Base-by-base conservation (phyloP, 2,888 invertebrate genomes). In the Cantharis nigra region DNA sequence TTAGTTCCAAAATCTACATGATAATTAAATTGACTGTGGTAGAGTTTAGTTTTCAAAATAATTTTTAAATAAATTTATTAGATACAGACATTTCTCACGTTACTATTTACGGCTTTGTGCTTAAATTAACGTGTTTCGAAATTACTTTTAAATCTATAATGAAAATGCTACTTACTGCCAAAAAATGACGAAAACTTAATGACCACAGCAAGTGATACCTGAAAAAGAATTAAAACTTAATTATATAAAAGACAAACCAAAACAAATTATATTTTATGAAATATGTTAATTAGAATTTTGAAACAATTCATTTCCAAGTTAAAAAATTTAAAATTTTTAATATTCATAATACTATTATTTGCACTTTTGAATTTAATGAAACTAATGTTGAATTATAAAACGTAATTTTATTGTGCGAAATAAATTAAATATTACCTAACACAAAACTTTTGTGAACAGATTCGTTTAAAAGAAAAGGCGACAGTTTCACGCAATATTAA, bases 401-500 rank as follows among this genome's bases (percentile, higher is more conserved):
- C 65, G 18, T 23, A 20, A 67, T 20, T 26, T 26, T 23, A 23
- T 67, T 67, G 65, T n/a, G n/a, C 23, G 9, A 20, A 23, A 67
- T 23, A 67, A 67, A 67, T 67, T 67, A 67, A 67, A 67, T 23
- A 49, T 49, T 49, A 26, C 65, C 23, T 67, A 10, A 67, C 65
- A 67, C 23, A 67, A 23, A 67, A 67, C 65, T 23, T 23, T 67
- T 67, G 65, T 23, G 65, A 67, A 26, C 65, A 67, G 65, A 70
- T 62, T 49, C 70, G 23, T 62, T 23, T 16, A 62, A 62, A 33
- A 70, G 62, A 70, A 70, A 70, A 23, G 9, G 62, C 62, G 33
- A 70, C 33, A 49, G 49, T 70, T 49, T 62, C 49, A 62, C 70
- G 62, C 70, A 70, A 70, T 62, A 70, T 70, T 70, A 62, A 70